A percentile compares a stretch with the other conserved stretches of the same genome.
Conservation (phyloP, 92 coral and sea anemone genomes). For the Virgularia gustaviana region DNA sequence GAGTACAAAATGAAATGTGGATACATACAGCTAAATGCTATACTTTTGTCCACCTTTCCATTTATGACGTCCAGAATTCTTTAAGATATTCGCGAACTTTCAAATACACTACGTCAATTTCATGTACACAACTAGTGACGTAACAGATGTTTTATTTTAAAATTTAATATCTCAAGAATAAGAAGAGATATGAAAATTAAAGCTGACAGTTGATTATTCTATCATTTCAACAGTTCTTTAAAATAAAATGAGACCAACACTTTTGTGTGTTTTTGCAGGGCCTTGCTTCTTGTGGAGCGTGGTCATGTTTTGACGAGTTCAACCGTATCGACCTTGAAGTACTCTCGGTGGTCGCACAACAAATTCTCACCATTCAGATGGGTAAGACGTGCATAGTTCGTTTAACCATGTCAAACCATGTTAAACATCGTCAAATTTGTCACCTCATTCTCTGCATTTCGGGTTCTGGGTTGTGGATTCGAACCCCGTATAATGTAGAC, state of each 20-base stretch:
- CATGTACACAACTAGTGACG: too few species aligned
- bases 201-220: too few species aligned
- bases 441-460: not conserved
- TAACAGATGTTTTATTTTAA: too few species aligned
- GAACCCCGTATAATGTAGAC: too few species aligned
- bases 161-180: too few species aligned
- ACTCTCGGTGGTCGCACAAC: constrained; percentile 93
- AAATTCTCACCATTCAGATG: constrained; percentile 91
- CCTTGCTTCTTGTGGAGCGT: constrained; percentile 92
- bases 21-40: too few species aligned
- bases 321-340: constrained; percentile 96
- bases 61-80: too few species aligned
- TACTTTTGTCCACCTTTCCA: too few species aligned
- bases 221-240: too few species aligned
- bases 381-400: constrained; percentile 65
- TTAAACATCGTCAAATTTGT: not conserved
- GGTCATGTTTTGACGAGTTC: constrained; percentile 98
- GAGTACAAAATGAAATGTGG: not conserved
- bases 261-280: constrained; percentile 56
- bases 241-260: not conserved
- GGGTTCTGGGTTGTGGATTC: not conserved
- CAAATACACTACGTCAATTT: too few species aligned
- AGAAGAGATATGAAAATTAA: too few species aligned
- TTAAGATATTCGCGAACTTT: not conserved
- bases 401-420: not conserved